These are phyloP conservation scores for Leptosomus discolor DNA, from an alignment of 2,113 vertebrate species.

Conservation along the genomic window DNA sequence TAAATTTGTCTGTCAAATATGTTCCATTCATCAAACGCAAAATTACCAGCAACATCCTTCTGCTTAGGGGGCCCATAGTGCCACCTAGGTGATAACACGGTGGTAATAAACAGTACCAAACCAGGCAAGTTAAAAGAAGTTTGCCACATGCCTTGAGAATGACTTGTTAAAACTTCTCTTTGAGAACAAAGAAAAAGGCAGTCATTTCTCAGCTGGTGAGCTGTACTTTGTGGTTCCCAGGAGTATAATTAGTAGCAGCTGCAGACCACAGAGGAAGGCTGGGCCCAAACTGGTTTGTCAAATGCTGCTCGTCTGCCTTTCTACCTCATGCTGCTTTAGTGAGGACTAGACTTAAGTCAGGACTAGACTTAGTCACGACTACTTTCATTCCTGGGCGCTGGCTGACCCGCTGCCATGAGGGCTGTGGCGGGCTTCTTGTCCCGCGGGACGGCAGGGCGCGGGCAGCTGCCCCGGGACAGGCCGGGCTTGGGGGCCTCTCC, in stretches of 20 bases:
- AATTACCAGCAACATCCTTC: background rate
- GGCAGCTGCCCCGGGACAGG: too few relatives aligned
- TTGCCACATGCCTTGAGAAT: background rate
- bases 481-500: too few relatives aligned
- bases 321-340: background rate
- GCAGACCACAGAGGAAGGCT: background rate
- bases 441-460: fast-evolving
- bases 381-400: fast-evolving
- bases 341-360: background rate
- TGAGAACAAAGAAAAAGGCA: background rate
- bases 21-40: background rate
- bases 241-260: background rate
- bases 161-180: background rate
- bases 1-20: background rate
- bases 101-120: background rate
- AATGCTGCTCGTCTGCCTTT: background rate
- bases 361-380: background rate
- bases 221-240: background rate
- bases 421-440: fast-evolving
- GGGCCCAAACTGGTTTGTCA: background rate
- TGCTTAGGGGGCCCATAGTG: background rate
- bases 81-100: background rate
- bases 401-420: too few relatives aligned
- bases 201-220: fast-evolving
- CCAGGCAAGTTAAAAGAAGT: background rate